Base-by-base conservation (phyloP, 2,797 vertebrate species). In the Euthynnus affinis region DNA sequence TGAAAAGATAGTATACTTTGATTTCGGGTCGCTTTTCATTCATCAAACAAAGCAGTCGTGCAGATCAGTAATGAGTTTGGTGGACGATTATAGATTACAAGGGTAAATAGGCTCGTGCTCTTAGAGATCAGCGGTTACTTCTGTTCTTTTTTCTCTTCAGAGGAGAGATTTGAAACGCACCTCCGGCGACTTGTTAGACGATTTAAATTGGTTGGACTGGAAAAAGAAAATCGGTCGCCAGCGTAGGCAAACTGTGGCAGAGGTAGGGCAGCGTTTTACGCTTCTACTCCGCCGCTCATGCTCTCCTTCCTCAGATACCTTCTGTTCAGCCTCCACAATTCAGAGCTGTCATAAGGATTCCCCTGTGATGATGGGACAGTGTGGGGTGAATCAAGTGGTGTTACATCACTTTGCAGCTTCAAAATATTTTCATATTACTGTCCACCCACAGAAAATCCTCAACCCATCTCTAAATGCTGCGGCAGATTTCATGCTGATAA, bases 171-270 rank as follows among this genome's bases (percentile, higher is more conserved):
- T 71, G 66, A 79, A 64, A 68, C 60, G 48, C 59, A 23, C 61
- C 72, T 78, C 37, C 1, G 20, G 22, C 23, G 12, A 65, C 23
- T 52, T 27, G 32, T 76, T 76, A 32, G 65, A 84, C 58, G 83
- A 82, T 85, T 88, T 68, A 87, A 87, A 86, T 72, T 61, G 69
- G 74, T 42, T 6, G 62, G 64, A 78, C 5, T 17, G 72, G 44
- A 59, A 80, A 80, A 67, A n/a, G n/a, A n/a, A 40, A 76, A 85
- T 87, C 86, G 76, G 79, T 90, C 73, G 78, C 46, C 68, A 62
- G 71, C 1, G 8, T 59, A 52, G 79, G 75, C 53, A 46, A 71
- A 79, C 46, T 57, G 63, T 81, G 61, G 80, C 76, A 66, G 69
- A 82, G 68, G 67, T 77, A 70, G 34, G 58, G 65, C 59, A 3